Evolutionary conservation across 2,797 vertebrate genomes (phyloP).

Genomic region (Falco rusticolus): DNA sequence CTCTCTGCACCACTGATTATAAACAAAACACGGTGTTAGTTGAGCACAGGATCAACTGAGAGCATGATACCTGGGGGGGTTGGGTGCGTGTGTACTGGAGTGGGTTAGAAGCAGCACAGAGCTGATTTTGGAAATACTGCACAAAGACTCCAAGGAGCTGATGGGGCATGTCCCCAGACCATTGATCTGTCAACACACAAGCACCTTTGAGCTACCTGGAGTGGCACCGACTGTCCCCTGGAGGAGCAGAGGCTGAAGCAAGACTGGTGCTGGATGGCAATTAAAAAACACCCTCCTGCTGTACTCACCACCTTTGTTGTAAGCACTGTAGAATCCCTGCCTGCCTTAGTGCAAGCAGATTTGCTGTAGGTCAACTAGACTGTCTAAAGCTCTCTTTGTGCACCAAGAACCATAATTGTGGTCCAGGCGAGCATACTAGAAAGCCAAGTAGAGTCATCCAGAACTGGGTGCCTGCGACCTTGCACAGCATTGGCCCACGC

Average conservation of each 20-base stretch:
- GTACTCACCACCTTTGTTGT: not conserved
- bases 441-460: not conserved
- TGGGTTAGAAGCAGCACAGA: not conserved
- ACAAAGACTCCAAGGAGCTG: not conserved
- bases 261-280: not conserved
- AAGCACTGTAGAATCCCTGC: not conserved
- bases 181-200: not conserved
- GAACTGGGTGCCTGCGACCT: not conserved
- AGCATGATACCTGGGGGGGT: not conserved
- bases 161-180: rapidly evolving
- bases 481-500: too few relatives aligned
- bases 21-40: not conserved
- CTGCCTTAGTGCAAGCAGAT: not conserved
- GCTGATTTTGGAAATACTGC: not conserved
- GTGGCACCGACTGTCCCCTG: not conserved
- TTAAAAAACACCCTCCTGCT: not conserved
- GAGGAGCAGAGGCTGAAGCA: not conserved
- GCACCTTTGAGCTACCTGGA: not conserved
- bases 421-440: not conserved
- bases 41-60: not conserved
- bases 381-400: not conserved
- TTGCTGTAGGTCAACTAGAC: not conserved
- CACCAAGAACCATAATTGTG: not conserved
- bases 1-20: not conserved
- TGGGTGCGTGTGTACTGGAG: not conserved